phyloP scores from a whole-genome alignment of 2,113 vertebrate species.

The Danionella cerebrum region DNA sequence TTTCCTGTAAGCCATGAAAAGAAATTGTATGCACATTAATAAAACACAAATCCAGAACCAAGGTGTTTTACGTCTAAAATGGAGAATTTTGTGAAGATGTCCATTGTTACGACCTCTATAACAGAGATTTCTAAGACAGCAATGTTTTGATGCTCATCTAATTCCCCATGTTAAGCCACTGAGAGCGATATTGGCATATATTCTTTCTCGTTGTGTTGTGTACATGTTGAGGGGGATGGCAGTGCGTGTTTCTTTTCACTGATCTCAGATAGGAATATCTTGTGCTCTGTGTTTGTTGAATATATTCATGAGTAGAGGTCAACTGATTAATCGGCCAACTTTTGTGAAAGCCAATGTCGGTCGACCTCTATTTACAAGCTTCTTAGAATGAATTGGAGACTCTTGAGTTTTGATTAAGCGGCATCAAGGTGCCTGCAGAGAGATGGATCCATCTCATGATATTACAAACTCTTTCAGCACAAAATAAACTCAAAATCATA shows the following conservation, averaged over 20 bases:
- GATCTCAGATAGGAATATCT: conserved; percentile 68
- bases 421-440: conserved; percentile 59
- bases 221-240: conserved; percentile 59
- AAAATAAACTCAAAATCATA: too few species aligned
- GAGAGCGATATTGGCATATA: conserved; percentile 48
- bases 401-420: conserved; percentile 49
- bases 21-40: not conserved
- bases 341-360: too few species aligned
- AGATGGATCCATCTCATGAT: too few species aligned
- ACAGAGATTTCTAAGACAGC: conserved; percentile 52
- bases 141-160: conserved; percentile 59
- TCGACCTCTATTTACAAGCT: conserved; percentile 50
- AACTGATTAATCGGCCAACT: too few species aligned
- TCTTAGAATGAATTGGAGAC: conserved; percentile 58
- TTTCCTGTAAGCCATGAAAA: conserved; percentile 52
- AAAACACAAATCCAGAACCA: not conserved
- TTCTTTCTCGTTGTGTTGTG: conserved; percentile 50
- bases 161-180: conserved; percentile 56
- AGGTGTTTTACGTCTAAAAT: conserved; percentile 7
- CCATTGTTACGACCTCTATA: not conserved
- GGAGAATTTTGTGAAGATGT: fast-evolving
- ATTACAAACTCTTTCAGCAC: too few species aligned
- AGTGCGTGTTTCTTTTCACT: conserved; percentile 63
- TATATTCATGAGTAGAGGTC: too few species aligned
- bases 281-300: conserved; percentile 69